Evolutionary conservation across 2,113 vertebrate genomes (phyloP).

Genomic region (Cebidichthys violaceus): DNA sequence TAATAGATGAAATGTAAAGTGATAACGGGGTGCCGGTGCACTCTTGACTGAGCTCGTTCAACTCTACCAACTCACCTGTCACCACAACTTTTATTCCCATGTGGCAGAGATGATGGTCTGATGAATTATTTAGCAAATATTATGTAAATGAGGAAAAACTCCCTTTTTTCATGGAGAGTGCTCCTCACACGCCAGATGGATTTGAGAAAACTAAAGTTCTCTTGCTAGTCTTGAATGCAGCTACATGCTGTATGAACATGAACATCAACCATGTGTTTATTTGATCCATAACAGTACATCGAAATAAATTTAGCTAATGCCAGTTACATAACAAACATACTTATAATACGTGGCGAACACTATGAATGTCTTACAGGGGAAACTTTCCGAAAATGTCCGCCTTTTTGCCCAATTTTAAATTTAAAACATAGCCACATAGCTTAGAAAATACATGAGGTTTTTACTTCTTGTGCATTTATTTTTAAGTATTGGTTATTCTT

Average conservation of each 20-base stretch:
- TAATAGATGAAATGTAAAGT: slow-evolving; percentile 10
- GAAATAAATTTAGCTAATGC: too few relatives aligned
- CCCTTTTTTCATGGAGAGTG: slow-evolving; percentile 4
- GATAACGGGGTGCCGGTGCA: slow-evolving; percentile 4
- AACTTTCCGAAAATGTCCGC: not conserved
- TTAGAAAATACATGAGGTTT: not conserved
- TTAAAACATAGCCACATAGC: too few relatives aligned
- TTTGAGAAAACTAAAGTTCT: slow-evolving; percentile 9
- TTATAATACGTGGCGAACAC: not conserved
- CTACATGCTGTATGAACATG: not conserved
- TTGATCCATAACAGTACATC: not conserved
- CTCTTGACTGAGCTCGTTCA: slow-evolving; percentile 24
- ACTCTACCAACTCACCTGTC: slow-evolving; percentile 47
- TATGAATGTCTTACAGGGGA: not conserved
- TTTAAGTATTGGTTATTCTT: not conserved
- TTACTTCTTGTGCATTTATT: not conserved
- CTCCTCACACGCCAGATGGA: slow-evolving; percentile 25
- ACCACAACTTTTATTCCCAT: slow-evolving; percentile 26
- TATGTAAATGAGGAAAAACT: slow-evolving; percentile 56
- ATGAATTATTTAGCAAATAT: slow-evolving; percentile 71
- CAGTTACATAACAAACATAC: too few relatives aligned
- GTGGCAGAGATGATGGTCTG: slow-evolving; percentile 31
- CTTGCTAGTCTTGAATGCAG: not conserved
- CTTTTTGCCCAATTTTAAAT: not conserved
- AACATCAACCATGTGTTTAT: not conserved